Conservation (phyloP, 2,113 vertebrate species). For the Crotophaga sulcirostris region DNA sequence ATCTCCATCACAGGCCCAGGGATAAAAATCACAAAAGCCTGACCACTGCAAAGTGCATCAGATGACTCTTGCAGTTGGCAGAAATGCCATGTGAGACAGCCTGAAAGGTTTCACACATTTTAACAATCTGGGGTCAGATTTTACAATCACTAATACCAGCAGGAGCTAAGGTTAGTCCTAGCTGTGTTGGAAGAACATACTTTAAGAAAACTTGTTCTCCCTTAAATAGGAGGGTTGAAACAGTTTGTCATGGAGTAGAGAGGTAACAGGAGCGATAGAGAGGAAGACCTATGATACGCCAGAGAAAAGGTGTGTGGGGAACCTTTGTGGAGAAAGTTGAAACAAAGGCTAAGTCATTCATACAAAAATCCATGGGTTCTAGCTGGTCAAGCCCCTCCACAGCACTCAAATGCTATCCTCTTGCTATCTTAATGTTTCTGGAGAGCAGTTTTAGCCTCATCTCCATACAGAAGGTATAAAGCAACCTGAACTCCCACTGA, state of each 20-base stretch:
- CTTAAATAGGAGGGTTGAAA: neutral
- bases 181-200: neutral
- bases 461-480: neutral
- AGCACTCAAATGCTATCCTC: neutral
- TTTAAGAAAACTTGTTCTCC: neutral
- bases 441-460: neutral
- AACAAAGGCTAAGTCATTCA: neutral
- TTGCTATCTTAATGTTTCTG: neutral
- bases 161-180: neutral
- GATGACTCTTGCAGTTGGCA: accelerated
- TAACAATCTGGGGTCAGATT: neutral
- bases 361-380: accelerated
- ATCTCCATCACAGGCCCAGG: neutral
- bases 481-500: neutral
- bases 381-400: neutral
- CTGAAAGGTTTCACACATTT: accelerated
- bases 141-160: neutral
- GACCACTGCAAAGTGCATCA: accelerated
- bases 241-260: neutral
- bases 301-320: neutral
- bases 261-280: neutral
- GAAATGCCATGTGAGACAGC: neutral
- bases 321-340: neutral
- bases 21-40: neutral
- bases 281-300: neutral